Base-by-base conservation (phyloP, 2,888 invertebrate species). In the Meteorus colon region DNA sequence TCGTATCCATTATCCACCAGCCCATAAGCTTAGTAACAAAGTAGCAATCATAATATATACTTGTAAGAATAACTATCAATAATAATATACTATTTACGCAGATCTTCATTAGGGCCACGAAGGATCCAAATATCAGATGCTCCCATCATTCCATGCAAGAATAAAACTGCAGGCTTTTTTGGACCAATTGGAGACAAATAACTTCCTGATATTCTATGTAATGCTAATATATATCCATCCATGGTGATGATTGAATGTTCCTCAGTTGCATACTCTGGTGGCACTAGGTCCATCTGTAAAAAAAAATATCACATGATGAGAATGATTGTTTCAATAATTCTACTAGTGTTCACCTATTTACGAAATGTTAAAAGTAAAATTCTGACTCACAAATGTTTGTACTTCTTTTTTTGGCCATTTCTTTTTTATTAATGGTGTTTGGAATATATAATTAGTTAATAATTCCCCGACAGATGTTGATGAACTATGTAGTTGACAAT, bases 81-180 rank as follows among this genome's bases (percentile, higher is more conserved):
- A 60, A 72, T 14, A 16, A 62, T 24, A 10, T 68, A 62, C 68
- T 59, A 66, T n/a, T 78, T 77, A 84, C 84, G 81, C n/a, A 85
- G 77, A 78, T 85, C 85, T 51, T 82, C 70, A 4, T 77, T 67
- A 4, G 84, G 79, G 12, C 83, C 84, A 19, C 82, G 80, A n/a
- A 83, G 70, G 10, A 83, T 81, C 85, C 85, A 85, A 8, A 82
- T 69, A 45, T 83, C 82, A 2, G 85, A 83, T 0, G 84, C 82
- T 5, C 80, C 83, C 10, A 84, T 62, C 12, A 85, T 79, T 8
- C 84, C 84, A 45, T 85, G 85, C 12, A 84, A 65, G 0, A 84
- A 70, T 16, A 85, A 74, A 1, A 85, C 80, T 16, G 80, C 81
- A 14, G 83, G 80, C 72, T 85, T 85, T 27, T 77, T 79, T 27